A percentile compares a stretch with the other conserved stretches of the same genome.
Evolutionary conservation across 2,113 vertebrate genomes (phyloP).

Genomic region (Oenanthe melanoleuca): DNA sequence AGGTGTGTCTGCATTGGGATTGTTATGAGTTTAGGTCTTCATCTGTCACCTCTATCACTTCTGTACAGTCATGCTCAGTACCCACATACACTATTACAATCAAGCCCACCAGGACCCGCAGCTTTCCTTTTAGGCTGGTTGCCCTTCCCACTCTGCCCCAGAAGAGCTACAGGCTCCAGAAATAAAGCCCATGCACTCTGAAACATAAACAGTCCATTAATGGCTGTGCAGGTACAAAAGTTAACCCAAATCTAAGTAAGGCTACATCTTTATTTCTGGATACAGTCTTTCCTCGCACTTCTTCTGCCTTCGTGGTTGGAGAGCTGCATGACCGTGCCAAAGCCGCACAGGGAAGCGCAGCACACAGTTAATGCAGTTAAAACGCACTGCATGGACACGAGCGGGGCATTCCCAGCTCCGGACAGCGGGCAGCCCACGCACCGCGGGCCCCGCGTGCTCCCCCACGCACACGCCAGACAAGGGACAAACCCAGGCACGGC

Average conservation of each 20-base stretch:
- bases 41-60: background rate
- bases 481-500: rapidly evolving
- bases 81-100: rapidly evolving
- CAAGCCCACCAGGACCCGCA: background rate
- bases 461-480: rapidly evolving
- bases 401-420: rapidly evolving
- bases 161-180: background rate
- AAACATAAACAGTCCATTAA: background rate
- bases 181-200: rapidly evolving
- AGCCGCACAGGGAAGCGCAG: background rate
- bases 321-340: rapidly evolving
- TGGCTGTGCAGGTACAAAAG: rapidly evolving
- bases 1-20: background rate
- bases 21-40: too few relatives aligned
- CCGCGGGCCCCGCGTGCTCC: rapidly evolving
- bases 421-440: rapidly evolving
- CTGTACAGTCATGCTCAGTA: rapidly evolving
- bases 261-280: background rate
- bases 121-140: background rate
- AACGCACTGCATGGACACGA: rapidly evolving
- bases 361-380: rapidly evolving
- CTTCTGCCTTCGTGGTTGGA: rapidly evolving
- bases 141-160: background rate
- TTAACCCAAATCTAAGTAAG: background rate
- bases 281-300: rapidly evolving